Conservation (phyloP, 64 coral and sea anemone species). For the Montipora sp. region DNA sequence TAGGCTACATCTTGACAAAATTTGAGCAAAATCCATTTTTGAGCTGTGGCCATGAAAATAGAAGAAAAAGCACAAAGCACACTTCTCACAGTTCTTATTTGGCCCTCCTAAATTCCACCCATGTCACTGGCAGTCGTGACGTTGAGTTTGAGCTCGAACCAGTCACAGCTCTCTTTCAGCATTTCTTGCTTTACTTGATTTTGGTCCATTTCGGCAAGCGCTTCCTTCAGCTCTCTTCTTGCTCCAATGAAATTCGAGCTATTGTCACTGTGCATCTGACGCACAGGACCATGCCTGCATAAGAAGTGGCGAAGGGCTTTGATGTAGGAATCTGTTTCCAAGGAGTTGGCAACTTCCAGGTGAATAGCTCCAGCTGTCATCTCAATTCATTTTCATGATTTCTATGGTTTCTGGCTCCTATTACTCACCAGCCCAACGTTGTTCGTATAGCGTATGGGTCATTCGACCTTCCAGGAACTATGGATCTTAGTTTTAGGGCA, state of each 20-base stretch:
- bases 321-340: slow-evolving; percentile 12
- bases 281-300: not conserved
- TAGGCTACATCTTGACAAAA: too few relatives aligned
- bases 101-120: slow-evolving; percentile 23
- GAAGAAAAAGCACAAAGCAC: too few relatives aligned
- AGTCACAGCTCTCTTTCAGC: slow-evolving; percentile 47
- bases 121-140: slow-evolving; percentile 32
- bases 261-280: not conserved
- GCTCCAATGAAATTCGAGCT: not conserved
- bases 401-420: slow-evolving; percentile 5
- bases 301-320: too few relatives aligned
- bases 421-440: too few relatives aligned
- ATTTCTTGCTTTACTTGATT: slow-evolving; percentile 19
- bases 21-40: too few relatives aligned
- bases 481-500: too few relatives aligned
- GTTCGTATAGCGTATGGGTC: too few relatives aligned
- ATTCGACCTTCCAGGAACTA: too few relatives aligned
- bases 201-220: slow-evolving; percentile 27
- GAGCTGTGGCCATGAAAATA: too few relatives aligned
- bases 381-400: too few relatives aligned
- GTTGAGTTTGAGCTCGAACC: slow-evolving; percentile 39
- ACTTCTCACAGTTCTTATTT: not conserved
- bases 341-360: slow-evolving; percentile 44
- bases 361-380: slow-evolving; percentile 29
- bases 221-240: slow-evolving; percentile 31